phyloP scores from a whole-genome alignment of 2,113 vertebrate genomes.

The Tenrec ecaudatus region DNA sequence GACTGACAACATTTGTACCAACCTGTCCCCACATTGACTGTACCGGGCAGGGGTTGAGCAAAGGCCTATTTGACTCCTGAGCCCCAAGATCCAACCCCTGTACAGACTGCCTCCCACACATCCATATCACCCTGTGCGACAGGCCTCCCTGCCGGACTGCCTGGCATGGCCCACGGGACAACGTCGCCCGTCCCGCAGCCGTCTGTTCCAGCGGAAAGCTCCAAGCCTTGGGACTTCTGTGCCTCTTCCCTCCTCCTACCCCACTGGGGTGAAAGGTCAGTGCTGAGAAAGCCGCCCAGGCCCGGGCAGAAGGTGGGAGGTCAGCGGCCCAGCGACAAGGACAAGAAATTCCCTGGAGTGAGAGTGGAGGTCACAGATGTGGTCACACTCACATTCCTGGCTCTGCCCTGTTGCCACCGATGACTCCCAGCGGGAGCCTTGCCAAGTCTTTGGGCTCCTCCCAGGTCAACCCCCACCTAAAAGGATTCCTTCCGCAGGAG shows the following conservation, averaged over 20 bases:
- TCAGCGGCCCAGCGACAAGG: not conserved
- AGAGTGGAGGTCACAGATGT: not conserved
- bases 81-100: too few relatives aligned
- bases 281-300: not conserved
- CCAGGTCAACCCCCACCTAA: too few relatives aligned
- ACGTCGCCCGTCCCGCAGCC: not conserved
- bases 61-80: not conserved
- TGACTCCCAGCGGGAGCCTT: too few relatives aligned
- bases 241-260: not conserved
- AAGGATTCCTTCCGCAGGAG: too few relatives aligned
- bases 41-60: not conserved
- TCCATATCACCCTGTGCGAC: not conserved
- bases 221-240: not conserved
- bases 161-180: not conserved
- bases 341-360: not conserved
- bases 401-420: too few relatives aligned
- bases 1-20: not conserved
- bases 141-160: not conserved
- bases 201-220: too few relatives aligned
- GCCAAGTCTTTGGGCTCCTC: too few relatives aligned
- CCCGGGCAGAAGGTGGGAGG: not conserved
- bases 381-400: not conserved
- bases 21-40: not conserved
- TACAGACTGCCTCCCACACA: not conserved
- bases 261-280: not conserved